phyloP scores from a whole-genome alignment of 2,113 vertebrate genomes.

The Pollachius pollachius region DNA sequence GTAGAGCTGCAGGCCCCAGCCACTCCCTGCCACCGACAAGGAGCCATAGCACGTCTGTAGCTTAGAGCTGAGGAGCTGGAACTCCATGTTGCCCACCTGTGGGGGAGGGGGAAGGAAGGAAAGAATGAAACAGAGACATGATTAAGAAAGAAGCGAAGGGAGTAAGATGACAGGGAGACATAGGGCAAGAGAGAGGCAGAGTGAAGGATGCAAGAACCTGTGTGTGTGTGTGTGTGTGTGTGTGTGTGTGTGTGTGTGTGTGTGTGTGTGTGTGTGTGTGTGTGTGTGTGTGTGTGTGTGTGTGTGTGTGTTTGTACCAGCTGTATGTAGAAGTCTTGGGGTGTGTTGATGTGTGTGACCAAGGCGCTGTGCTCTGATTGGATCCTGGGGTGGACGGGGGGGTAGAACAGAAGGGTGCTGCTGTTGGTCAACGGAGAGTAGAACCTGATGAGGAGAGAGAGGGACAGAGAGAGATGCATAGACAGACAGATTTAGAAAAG shows the following conservation, averaged over 20 bases:
- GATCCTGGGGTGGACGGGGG: conserved; percentile 72
- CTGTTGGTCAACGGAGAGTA: conserved; percentile 50
- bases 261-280: too few species aligned
- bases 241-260: conserved; percentile 28
- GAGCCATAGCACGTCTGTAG: conserved; percentile 76
- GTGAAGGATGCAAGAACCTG: too few species aligned
- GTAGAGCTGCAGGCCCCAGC: conserved; percentile 66
- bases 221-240: too few species aligned
- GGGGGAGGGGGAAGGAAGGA: neutral
- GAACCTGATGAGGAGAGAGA: conserved; percentile 48
- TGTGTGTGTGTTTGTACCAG: conserved; percentile 70
- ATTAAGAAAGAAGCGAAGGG: neutral
- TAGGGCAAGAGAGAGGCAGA: neutral
- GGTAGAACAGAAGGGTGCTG: conserved; percentile 61
- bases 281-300: neutral
- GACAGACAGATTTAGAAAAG: neutral
- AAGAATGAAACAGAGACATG: neutral
- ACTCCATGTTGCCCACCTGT: conserved; percentile 78
- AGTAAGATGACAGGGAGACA: neutral
- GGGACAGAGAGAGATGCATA: neutral
- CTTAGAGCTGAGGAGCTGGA: conserved; percentile 68
- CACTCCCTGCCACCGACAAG: conserved; percentile 5
- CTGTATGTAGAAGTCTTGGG: conserved; percentile 87
- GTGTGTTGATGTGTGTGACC: conserved; percentile 82
- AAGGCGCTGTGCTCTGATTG: conserved; percentile 66